Base-by-base conservation (phyloP, 2,888 invertebrate species). In the Dasysyrphus tricinctus region DNA sequence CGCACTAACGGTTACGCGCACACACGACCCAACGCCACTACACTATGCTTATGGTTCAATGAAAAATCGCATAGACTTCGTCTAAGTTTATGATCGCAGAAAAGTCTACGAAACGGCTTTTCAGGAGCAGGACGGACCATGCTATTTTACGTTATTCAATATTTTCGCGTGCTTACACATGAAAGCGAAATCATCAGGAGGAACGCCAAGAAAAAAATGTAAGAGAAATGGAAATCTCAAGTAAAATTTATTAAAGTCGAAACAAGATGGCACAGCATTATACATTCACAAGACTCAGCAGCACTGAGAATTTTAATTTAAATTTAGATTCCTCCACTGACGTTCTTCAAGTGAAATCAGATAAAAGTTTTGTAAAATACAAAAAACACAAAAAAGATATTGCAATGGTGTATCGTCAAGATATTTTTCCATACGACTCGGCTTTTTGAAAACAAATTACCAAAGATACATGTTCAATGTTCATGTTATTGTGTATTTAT, bases 281-380 rank as follows among this genome's bases (percentile, higher is more conserved):
- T 34, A 67, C 47, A 19, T 67, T 67, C 19, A n/a, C n/a, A 67
- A 49, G 49, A 65, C 32, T 65, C 69, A 61, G 56, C 49, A 72
- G 51, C 61, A 63, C 51, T 57, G 78, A 63, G 86, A 86, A 82
- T 79, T 79, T 86, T 76, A 78, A 72, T 81, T 86, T 86, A 86
- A 82, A 59, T 82, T 82, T 86, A 86, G 86, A 86, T 79, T 86
- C 82, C 39, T 78, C 74, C 75, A 82, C 86, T 82, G 86, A 82
- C 82, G 86, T 81, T 80, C 56, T 63, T 86, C 81, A 78, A 87
- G 88, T 86, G 87, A 90, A 90, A 90, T 91, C 90, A 90, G 91
- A 89, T 89, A 89, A 91, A 89, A 90, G 90, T 90, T 90, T 69
- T 90, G 89, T 89, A 89, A 89, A 88, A 44, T 88, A 61, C 5